These are phyloP conservation scores for Drosophila pallidifrons DNA, from an alignment of 1,140 invertebrate species.

Conservation along the genomic window DNA sequence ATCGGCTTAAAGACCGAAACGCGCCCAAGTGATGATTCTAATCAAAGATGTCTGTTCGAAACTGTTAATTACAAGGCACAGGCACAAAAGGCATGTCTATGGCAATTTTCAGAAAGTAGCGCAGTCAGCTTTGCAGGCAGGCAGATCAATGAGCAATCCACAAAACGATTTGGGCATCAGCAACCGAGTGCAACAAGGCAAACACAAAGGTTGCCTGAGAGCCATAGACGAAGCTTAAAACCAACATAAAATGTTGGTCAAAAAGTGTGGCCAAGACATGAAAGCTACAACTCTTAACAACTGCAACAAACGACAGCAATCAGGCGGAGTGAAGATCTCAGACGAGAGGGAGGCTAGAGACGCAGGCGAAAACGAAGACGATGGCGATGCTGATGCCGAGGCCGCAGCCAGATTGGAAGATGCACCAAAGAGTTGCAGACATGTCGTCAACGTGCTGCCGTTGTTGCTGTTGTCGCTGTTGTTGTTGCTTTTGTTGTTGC, in stretches of 20 bases:
- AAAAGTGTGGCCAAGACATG: slow-evolving; percentile 84
- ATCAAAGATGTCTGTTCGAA: slow-evolving; percentile 67
- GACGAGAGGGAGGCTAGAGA: neutral
- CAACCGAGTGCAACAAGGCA: slow-evolving; percentile 27
- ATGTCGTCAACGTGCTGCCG: slow-evolving; percentile 76
- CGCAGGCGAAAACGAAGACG: neutral
- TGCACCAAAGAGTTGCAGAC: slow-evolving; percentile 62
- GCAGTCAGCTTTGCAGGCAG: slow-evolving; percentile 20
- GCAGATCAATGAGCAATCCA: slow-evolving; percentile 69
- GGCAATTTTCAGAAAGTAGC: slow-evolving; percentile 80
- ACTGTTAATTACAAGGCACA: slow-evolving; percentile 78
- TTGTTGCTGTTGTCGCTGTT: slow-evolving; percentile 1
- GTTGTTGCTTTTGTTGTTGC: neutral
- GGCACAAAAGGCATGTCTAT: slow-evolving; percentile 64
- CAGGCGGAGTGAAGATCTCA: slow-evolving; percentile 38
- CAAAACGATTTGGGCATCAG: slow-evolving; percentile 62
- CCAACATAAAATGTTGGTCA: slow-evolving; percentile 80
- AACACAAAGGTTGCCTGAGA: slow-evolving; percentile 20
- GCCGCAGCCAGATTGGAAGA: slow-evolving; percentile 51
- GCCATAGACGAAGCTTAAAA: slow-evolving; percentile 38
- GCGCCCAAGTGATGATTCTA: slow-evolving; percentile 78
- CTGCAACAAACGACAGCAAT: slow-evolving; percentile 81
- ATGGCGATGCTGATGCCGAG: slow-evolving; percentile 16
- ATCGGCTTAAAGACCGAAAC: slow-evolving; percentile 47
- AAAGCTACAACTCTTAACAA: slow-evolving; percentile 83